phyloP scores from a whole-genome alignment of 2,113 vertebrate genomes.

The Paralichthys olivaceus region DNA sequence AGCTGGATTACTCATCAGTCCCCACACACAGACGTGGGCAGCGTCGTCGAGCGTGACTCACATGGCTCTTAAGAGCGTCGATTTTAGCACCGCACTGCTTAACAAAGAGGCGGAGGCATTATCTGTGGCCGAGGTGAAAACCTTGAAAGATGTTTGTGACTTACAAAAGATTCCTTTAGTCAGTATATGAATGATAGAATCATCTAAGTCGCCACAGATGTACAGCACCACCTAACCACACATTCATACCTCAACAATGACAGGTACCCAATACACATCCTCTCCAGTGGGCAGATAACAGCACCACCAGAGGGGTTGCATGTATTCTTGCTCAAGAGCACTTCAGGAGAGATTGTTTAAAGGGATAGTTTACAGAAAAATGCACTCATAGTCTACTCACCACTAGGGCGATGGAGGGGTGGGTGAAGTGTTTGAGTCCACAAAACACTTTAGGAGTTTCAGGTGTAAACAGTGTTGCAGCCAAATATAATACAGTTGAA shows the following conservation, averaged over 20 bases:
- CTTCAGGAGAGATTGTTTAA: too few relatives aligned
- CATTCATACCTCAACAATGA: not conserved
- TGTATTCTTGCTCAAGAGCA: not conserved
- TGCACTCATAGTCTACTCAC: too few relatives aligned
- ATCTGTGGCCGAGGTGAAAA: not conserved
- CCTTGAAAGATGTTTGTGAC: not conserved
- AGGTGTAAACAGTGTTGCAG: too few relatives aligned
- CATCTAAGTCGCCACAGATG: too few relatives aligned
- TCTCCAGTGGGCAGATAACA: not conserved
- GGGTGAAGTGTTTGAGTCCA: too few relatives aligned
- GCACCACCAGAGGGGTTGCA: not conserved
- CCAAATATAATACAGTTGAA: too few relatives aligned
- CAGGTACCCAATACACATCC: not conserved
- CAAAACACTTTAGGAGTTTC: too few relatives aligned
- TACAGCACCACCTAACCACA: too few relatives aligned
- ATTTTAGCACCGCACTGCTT: constrained; percentile 26
- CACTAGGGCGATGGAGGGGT: too few relatives aligned
- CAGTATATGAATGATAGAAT: not conserved
- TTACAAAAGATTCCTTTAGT: not conserved
- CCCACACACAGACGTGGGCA: constrained; percentile 54
- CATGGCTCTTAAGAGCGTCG: constrained; percentile 37
- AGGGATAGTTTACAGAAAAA: too few relatives aligned
- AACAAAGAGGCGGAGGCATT: constrained; percentile 2
- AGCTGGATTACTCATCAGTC: constrained; percentile 64
- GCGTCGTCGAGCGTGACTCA: constrained; percentile 54